Evolutionary conservation across 2,113 vertebrate species (phyloP), one percentile per base, ranked within the genome.

Genomic region (Etheostoma spectabile): DNA sequence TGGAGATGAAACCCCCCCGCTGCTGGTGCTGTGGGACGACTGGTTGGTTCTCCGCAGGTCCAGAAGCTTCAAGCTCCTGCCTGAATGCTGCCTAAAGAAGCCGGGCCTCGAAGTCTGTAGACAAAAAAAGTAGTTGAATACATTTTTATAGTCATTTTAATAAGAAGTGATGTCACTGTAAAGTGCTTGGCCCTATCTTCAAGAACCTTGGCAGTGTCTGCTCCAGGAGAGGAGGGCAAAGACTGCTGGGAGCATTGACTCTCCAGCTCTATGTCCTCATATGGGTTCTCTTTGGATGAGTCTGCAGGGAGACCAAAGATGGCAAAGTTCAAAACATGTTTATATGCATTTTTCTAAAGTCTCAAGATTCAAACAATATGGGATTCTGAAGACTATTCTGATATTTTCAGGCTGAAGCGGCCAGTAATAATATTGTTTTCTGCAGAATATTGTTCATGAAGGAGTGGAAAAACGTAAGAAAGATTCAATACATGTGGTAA

Each of bases 181-280:
- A 49, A 48, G 22, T 8, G 48, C 42, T 77, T 27, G 33, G 59
- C 8, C 61, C 52, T 4, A 10, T 11, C 3, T 33, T 61, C 21
- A 48, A 38, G 45, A 52, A 93, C 91, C 91, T 95, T 94, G 52
- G 93, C 86, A 0, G 94, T 95, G 60, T 96, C 96, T 0, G 96
- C 94, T 4, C 96, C 94, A 67, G 96, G 95, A n/a, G 96, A 95
- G 30, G 97, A 96, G 93, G 91, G 95, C 91, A 93, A 82, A 91
- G 95, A 93, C 95, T 96, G 91, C 96, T 97, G 93, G 60, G 97
- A 91, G 85, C 96, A 97, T 77, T 95, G 96, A 82, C 96, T 96
- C 21, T 97, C 96, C 64, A 96, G 84, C 85, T 98, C 97, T 0
- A 98, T 95, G 82, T 98, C 97, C 84, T 98, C 97, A 3, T 98